Percentiles rank a stretch among this genome's conserved stretches.
Evolutionary conservation across 1,140 invertebrate species (phyloP).

Genomic region (Eriosoma lanigerum): DNA sequence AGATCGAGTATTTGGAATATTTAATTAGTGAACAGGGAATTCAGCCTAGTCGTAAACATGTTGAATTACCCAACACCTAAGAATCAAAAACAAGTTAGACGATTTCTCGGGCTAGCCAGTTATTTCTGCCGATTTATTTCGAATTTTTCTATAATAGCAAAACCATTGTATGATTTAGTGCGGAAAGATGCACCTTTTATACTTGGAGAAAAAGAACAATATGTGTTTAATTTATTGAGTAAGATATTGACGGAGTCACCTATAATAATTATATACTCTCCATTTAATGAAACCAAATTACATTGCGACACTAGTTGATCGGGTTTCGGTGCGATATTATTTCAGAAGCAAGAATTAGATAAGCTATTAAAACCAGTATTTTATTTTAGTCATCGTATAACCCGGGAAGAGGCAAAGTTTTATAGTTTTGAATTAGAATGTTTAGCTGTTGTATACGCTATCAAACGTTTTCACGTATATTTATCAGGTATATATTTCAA

Average conservation of each 20-base stretch:
- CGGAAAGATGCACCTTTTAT: not conserved
- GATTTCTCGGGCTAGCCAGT: not conserved
- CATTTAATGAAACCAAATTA: constrained; percentile 54
- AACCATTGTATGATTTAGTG: not conserved
- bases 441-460: not conserved
- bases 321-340: not conserved
- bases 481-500: not conserved
- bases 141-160: not conserved
- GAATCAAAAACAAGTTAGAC: not conserved
- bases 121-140: not conserved
- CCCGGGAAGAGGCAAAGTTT: not conserved
- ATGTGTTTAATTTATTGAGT: not conserved
- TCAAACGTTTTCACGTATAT: not conserved
- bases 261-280: not conserved
- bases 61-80: not conserved
- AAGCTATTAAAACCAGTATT: not conserved
- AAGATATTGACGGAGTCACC: not conserved
- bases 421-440: not conserved
- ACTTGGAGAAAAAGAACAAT: not conserved
- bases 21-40: not conserved
- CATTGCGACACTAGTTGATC: not conserved
- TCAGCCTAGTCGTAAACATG: not conserved
- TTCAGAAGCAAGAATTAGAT: not conserved
- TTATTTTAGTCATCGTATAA: constrained; percentile 7
- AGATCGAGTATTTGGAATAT: not conserved